Evolutionary conservation across 2,797 vertebrate genomes (phyloP).

Genomic region (Diplodus sargus): DNA sequence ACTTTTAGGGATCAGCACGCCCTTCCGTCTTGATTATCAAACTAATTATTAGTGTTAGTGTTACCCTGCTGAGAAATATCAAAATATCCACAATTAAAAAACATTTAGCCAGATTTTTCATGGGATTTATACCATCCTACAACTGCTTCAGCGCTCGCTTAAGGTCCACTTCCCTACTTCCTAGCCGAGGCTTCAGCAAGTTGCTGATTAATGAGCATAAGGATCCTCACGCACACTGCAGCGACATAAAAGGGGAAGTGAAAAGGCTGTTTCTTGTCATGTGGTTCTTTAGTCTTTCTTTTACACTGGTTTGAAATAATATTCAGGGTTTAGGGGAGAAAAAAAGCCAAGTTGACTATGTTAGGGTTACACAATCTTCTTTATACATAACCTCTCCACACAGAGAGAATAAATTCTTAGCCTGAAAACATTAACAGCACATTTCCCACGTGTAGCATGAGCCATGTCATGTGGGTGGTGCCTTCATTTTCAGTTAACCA

Average conservation of each 20-base stretch:
- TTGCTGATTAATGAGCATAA: constrained; percentile 11
- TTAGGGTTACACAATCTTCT: not conserved
- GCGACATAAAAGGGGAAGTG: constrained; percentile 54
- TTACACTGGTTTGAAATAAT: constrained; percentile 22
- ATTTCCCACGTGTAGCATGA: not conserved
- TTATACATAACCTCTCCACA: constrained; percentile 10
- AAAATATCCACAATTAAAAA: not conserved
- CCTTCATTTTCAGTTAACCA: constrained; percentile 38
- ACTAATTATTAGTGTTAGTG: not conserved
- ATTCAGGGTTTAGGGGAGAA: not conserved
- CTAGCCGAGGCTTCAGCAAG: not conserved
- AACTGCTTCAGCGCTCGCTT: not conserved
- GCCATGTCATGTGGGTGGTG: constrained; percentile 20
- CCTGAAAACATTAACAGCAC: constrained; percentile 19
- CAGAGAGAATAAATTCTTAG: constrained; percentile 7
- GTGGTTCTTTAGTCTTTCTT: constrained; percentile 16
- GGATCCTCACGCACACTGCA: constrained; percentile 8
- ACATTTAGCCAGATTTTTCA: not conserved
- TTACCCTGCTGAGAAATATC: constrained; percentile 2
- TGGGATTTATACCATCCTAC: not conserved
- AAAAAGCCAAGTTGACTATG: not conserved
- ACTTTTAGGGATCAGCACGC: not conserved
- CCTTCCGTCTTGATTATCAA: not conserved
- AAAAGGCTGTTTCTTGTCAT: constrained; percentile 31
- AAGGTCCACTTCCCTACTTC: not conserved